A percentile compares a stretch with the other conserved stretches of the same genome.
Conservation (phyloP, 2,113 vertebrate species). For the Catharus bicknelli region DNA sequence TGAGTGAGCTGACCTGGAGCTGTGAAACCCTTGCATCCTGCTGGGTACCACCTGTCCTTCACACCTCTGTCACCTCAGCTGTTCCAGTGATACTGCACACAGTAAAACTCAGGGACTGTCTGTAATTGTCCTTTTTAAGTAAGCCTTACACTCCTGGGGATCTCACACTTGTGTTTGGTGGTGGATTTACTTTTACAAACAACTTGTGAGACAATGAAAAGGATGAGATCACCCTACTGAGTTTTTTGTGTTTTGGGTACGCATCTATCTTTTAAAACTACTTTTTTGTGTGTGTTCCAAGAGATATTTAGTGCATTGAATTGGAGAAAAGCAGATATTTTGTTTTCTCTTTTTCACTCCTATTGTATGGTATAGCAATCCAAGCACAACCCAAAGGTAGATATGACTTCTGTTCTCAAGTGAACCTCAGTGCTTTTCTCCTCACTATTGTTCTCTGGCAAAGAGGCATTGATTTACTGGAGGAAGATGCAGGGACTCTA, state of each 20-base stretch:
- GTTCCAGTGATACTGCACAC: background rate
- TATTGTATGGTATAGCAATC: background rate
- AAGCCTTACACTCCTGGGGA: fast-evolving
- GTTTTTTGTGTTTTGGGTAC: background rate
- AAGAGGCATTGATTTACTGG: constrained; percentile 4
- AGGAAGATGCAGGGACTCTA: background rate
- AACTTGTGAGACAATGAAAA: background rate
- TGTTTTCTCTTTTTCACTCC: background rate
- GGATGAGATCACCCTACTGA: background rate
- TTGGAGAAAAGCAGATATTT: background rate
- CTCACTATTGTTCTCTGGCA: background rate
- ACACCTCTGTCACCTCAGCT: background rate
- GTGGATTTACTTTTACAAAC: background rate
- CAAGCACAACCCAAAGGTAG: constrained; percentile 35
- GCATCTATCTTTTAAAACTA: background rate
- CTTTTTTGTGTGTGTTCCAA: background rate
- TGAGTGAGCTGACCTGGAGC: background rate
- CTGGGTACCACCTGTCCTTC: background rate
- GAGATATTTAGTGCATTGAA: background rate
- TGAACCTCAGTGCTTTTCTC: background rate
- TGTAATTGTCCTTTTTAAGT: background rate
- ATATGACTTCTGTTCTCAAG: background rate
- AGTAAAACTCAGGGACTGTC: background rate
- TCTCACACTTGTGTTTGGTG: background rate
- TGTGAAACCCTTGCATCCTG: background rate